Evolutionary conservation across 2,888 invertebrate species (phyloP).

Genomic region (Zaprionus obscuricornis): DNA sequence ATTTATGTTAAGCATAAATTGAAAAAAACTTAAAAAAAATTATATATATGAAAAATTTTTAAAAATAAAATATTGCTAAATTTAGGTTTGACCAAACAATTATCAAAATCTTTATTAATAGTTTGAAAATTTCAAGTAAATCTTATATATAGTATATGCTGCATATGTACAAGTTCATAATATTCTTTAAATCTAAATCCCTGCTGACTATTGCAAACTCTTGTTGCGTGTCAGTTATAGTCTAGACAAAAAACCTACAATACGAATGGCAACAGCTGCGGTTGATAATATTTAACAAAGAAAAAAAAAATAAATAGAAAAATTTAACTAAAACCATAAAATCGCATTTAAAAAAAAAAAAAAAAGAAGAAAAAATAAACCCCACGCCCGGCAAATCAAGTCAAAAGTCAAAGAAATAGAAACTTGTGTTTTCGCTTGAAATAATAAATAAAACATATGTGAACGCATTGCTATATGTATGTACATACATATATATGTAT

Average conservation of each 20-base stretch:
- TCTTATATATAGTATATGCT: too few species aligned
- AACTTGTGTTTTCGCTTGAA: conserved; percentile 34
- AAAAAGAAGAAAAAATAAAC: conserved; percentile 12
- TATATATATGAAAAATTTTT: too few species aligned
- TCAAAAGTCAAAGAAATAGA: conserved; percentile 7
- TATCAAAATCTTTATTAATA: too few species aligned
- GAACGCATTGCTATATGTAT: conserved; percentile 42
- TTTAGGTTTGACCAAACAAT: too few species aligned
- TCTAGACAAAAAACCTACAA: conserved; percentile 1
- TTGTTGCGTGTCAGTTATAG: conserved; percentile 5
- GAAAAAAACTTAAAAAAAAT: too few species aligned
- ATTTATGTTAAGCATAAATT: too few species aligned
- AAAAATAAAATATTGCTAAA: too few species aligned
- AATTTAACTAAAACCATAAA: conserved; percentile 3
- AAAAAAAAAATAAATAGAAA: too few species aligned
- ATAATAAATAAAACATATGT: conserved; percentile 63
- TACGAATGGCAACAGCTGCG: conserved; percentile 38
- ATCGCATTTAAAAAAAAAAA: conserved; percentile 6
- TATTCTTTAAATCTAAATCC: too few species aligned
- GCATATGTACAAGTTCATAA: too few species aligned
- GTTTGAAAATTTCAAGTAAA: too few species aligned
- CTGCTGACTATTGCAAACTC: neutral
- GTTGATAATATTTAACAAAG: too few species aligned
- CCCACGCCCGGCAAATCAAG: conserved; percentile 49
- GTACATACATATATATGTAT: conserved; percentile 16